Conservation (phyloP, 2,888 invertebrate species). For the Diarsia mendica region DNA sequence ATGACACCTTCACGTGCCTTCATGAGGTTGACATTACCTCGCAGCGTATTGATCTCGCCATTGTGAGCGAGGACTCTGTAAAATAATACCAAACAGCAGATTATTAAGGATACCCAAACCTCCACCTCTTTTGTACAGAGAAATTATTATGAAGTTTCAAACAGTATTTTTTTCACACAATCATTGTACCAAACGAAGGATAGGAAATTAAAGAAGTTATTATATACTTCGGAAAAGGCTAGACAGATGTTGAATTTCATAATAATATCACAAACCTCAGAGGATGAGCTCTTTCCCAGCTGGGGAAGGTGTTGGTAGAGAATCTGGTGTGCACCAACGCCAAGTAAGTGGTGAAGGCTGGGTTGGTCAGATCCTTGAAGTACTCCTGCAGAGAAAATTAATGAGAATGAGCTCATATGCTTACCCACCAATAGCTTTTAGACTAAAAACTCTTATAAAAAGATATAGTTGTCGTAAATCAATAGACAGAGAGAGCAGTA, state of each 20-base stretch:
- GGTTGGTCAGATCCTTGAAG: constrained; percentile 93
- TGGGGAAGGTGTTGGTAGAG: constrained; percentile 99
- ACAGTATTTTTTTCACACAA: too few species aligned
- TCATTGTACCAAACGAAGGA: background rate
- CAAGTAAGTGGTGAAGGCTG: constrained; percentile 97
- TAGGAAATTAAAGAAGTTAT: background rate
- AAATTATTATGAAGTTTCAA: too few species aligned
- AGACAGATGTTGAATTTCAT: background rate
- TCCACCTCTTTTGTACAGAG: too few species aligned
- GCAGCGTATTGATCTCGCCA: constrained; percentile 99
- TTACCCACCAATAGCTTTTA: background rate
- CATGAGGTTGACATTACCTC: constrained; percentile 99
- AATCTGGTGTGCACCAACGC: constrained; percentile 99
- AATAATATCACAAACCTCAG: constrained; percentile 92
- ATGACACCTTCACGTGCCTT: constrained; percentile 99
- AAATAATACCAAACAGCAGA: constrained; percentile 41
- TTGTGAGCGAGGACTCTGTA: constrained; percentile 98
- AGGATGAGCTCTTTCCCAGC: constrained; percentile 99
- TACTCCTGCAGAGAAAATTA: constrained; percentile 89
- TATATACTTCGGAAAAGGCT: background rate
- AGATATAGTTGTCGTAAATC: background rate
- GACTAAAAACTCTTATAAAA: background rate
- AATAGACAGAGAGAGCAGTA: background rate
- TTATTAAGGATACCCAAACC: too few species aligned
- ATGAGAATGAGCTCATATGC: background rate